Percentiles rank a stretch among this genome's conserved stretches.
phyloP scores from a whole-genome alignment of 2,113 vertebrate genomes.

The Lycaon pictus region DNA sequence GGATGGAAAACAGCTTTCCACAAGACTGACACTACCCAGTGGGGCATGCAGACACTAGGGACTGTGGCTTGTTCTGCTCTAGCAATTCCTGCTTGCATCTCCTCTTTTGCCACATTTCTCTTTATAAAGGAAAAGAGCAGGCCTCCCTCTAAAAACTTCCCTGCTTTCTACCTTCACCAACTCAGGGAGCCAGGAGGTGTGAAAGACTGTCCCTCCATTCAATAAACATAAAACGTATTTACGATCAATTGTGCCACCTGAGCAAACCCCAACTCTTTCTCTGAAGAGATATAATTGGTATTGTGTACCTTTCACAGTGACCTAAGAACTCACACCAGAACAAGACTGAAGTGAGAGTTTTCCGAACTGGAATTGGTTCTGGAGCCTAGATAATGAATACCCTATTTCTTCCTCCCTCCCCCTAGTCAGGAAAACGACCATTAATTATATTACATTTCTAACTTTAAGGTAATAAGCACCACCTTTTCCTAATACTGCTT shows the following conservation, averaged over 20 bases:
- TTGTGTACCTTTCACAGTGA: neutral
- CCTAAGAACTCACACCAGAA: neutral
- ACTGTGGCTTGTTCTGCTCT: neutral
- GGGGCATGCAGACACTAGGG: neutral
- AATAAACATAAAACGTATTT: neutral
- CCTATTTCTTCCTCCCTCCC: too few relatives aligned
- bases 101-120: neutral
- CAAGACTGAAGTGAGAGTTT: neutral
- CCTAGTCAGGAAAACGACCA: neutral
- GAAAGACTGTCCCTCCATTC: neutral
- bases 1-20: neutral
- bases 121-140: neutral
- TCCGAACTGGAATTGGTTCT: neutral
- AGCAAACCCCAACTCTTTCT: neutral
- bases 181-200: neutral
- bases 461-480: neutral
- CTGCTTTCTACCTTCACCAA: neutral
- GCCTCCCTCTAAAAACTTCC: neutral
- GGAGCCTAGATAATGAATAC: neutral
- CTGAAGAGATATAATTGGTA: neutral
- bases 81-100: constrained; percentile 4
- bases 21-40: neutral
- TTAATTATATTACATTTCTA: neutral
- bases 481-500: neutral
- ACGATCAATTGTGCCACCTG: neutral